Percentiles rank a stretch among this genome's conserved stretches.
Conservation (phyloP, 2,113 vertebrate genomes). For the Speoplatyrhinus poulsoni region DNA sequence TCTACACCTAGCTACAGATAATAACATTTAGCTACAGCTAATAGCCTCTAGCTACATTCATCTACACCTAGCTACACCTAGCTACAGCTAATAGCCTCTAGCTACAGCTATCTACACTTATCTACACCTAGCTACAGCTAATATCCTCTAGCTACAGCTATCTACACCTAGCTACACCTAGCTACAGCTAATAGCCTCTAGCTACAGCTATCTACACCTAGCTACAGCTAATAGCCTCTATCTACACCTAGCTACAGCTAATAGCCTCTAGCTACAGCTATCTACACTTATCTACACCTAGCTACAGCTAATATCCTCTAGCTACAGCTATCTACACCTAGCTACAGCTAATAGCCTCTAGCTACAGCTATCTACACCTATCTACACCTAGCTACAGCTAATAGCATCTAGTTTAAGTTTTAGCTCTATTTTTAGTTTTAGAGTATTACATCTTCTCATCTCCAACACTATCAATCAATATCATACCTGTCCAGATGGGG, state of each 20-base stretch:
- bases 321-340: not conserved
- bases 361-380: too few species aligned
- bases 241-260: not conserved
- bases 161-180: not conserved
- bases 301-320: not conserved
- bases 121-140: not conserved
- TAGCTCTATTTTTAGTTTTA: too few species aligned
- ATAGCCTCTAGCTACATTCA: too few species aligned
- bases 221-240: too few species aligned
- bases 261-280: not conserved
- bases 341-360: not conserved
- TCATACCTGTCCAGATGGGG: slow-evolving; percentile 76
- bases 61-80: not conserved
- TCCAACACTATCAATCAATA: not conserved
- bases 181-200: too few species aligned
- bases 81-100: not conserved
- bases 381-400: too few species aligned
- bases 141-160: not conserved
- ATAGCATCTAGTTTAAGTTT: too few species aligned
- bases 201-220: too few species aligned
- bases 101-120: not conserved
- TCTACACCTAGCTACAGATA: not conserved
- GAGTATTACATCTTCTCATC: not conserved
- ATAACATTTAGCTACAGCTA: too few species aligned
- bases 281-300: not conserved